Base-by-base conservation (phyloP, 1,140 invertebrate genomes). In the Aethina tumida region DNA sequence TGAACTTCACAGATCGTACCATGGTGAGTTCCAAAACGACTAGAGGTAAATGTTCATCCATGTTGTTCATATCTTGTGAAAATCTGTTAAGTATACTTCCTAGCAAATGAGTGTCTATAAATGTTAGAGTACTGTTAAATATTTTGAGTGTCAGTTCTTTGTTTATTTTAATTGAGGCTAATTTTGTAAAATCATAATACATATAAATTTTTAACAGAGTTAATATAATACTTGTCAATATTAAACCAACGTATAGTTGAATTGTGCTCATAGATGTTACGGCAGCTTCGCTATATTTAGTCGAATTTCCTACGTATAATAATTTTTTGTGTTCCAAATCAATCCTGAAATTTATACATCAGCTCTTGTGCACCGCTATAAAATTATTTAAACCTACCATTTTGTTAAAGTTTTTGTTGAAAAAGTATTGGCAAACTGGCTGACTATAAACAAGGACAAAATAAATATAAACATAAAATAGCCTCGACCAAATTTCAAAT, bases 21-120 rank as follows among this genome's bases (percentile, higher is more conserved):
- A 30, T 36, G 8, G 49, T 24, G 12, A 45, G 39, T 19, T 50
- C 42, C 10, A 73, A 66, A 38, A 74, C 62, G 17, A 59, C 43
- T 44, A 57, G 53, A 56, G 80, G 79, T 12, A 84, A 62, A 10
- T 67, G 55, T 54, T 84, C 79, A 58, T 82, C 79, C 42, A 78
- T 67, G 12, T 65, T 63, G 1, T 73, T 74, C 35, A 79, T 56
- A 58, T 81, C 78, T 54, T 74, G 71, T 0, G 74, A 71, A 59
- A 77, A 78, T 41, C 75, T 53, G 46, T 79, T 79, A 32, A 79
- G 53, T 31, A 79, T 70, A 29, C 73, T 58, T 45, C 64, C 69
- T 58, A 55, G 36, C 35, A 58, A 53, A 37, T 55, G 39, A 4
- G 63, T 71, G 48, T 84, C 74, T 58, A 84, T 84, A 60, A 84